Conservation (phyloP, 2,797 vertebrate genomes). For the Semaprochilodus insignis region DNA sequence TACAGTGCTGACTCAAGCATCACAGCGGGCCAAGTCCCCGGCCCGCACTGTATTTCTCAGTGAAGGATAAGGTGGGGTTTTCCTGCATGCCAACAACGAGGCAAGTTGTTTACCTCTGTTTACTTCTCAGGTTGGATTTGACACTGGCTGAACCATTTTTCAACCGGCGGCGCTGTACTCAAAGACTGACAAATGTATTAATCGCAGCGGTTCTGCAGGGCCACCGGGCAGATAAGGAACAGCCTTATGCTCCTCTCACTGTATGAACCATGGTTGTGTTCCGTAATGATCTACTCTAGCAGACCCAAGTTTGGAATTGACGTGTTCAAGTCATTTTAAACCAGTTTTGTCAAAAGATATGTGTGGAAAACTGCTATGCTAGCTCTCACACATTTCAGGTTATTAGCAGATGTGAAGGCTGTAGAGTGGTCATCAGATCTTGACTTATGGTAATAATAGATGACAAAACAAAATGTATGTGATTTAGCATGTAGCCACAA, state of each 20-base stretch:
- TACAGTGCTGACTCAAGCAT: conserved; percentile 30
- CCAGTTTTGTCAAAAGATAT: too few relatives aligned
- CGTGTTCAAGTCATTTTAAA: too few relatives aligned
- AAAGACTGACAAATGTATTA: conserved; percentile 9
- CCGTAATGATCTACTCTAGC: not conserved
- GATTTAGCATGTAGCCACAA: too few relatives aligned
- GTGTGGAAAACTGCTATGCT: too few relatives aligned
- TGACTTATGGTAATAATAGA: too few relatives aligned
- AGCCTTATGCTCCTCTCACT: too few relatives aligned
- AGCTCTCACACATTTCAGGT: too few relatives aligned
- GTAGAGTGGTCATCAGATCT: too few relatives aligned
- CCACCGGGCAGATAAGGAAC: not conserved
- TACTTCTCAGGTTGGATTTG: not conserved
- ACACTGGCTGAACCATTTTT: not conserved
- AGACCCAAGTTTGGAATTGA: not conserved
- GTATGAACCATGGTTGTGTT: not conserved
- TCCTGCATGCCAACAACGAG: conserved; percentile 10
- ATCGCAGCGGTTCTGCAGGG: not conserved
- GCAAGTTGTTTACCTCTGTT: not conserved
- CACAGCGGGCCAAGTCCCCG: conserved; percentile 19
- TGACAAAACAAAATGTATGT: too few relatives aligned
- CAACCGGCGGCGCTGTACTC: not conserved
- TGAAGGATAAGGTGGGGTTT: conserved; percentile 3
- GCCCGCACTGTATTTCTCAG: conserved; percentile 14
- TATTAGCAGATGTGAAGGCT: too few relatives aligned